A percentile compares a stretch with the other conserved stretches of the same genome.
Conservation (phyloP, 2,888 invertebrate genomes). For the Amphipoea oculea region DNA sequence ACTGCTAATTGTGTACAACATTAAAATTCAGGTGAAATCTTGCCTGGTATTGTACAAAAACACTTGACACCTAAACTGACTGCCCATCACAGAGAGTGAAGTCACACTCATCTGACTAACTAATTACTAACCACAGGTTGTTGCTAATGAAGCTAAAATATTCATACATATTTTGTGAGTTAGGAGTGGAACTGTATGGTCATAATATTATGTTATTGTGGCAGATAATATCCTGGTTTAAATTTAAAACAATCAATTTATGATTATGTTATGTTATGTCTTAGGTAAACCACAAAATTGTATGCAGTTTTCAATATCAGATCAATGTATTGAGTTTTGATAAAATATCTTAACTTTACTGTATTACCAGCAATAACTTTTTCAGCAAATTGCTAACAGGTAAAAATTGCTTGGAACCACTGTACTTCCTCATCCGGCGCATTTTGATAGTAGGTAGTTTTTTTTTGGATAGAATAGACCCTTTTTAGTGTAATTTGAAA, state of each 20-base stretch:
- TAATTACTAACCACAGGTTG: neutral
- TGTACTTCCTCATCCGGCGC: no score
- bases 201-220: neutral
- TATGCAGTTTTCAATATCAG: neutral
- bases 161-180: slow-evolving; percentile 1
- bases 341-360: neutral
- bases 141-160: slow-evolving; percentile 7
- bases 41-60: neutral
- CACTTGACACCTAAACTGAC: neutral
- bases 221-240: neutral
- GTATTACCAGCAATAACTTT: neutral
- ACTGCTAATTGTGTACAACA: neutral
- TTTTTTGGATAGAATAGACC: no score
- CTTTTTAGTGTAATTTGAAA: no score
- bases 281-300: neutral
- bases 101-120: neutral
- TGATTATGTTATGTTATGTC: neutral
- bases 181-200: slow-evolving; percentile 4
- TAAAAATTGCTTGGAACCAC: no score
- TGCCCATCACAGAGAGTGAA: slow-evolving; percentile 14
- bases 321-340: neutral
- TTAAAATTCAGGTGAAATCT: neutral
- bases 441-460: no score
- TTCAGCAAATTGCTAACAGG: no score
- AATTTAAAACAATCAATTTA: neutral